phyloP scores from a whole-genome alignment of 2,113 vertebrate species.

The Bubalus kerabau region DNA sequence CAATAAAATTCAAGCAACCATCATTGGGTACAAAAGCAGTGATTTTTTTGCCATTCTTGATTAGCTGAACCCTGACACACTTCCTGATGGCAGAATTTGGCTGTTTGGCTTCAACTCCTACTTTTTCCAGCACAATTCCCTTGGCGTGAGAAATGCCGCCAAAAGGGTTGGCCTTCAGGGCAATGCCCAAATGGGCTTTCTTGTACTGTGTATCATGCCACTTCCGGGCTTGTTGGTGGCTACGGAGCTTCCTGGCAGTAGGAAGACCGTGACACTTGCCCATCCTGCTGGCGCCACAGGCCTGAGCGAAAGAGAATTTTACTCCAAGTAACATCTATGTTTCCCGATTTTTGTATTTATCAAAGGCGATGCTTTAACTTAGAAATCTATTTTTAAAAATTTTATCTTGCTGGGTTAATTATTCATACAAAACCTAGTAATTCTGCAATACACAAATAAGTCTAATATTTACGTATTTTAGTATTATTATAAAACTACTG shows the following conservation, averaged over 20 bases:
- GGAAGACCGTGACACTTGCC: accelerated
- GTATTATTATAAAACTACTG: background rate
- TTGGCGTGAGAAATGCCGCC: background rate
- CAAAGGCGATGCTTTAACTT: background rate
- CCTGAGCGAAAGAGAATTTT: background rate
- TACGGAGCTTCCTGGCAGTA: background rate
- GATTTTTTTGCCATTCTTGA: background rate
- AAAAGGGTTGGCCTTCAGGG: background rate
- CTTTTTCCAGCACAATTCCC: background rate
- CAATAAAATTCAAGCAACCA: background rate
- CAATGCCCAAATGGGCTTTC: background rate
- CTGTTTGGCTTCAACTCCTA: background rate
- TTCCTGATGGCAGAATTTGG: background rate
- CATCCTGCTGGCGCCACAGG: background rate
- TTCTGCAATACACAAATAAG: background rate
- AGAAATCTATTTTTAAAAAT: background rate
- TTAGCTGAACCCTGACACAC: background rate
- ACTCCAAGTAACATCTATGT: background rate
- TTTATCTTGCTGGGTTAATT: background rate
- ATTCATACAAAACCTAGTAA: background rate
- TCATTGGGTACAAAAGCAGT: background rate
- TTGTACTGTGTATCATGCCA: background rate
- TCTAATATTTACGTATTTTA: background rate
- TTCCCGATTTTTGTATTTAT: slow-evolving; percentile 4
- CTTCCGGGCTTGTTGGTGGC: background rate